These are phyloP conservation scores for Tetrao urogallus DNA, from an alignment of 2,113 vertebrate species.

Conservation along the genomic window DNA sequence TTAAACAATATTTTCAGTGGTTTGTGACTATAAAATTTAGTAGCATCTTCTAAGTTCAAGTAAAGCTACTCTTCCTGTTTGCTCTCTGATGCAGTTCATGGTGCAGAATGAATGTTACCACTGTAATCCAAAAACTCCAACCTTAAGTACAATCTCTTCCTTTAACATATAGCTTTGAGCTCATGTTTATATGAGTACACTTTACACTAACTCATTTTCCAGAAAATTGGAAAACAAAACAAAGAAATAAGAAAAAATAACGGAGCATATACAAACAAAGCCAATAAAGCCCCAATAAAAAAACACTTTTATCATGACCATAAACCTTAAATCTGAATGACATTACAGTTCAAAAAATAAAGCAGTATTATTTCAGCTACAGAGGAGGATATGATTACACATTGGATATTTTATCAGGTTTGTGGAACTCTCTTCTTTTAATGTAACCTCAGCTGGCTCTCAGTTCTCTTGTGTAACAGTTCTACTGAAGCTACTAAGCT, in stretches of 20 bases:
- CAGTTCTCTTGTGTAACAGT: conserved; percentile 22
- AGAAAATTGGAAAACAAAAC: background rate
- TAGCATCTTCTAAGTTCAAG: background rate
- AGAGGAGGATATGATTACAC: conserved; percentile 15
- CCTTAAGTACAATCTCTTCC: background rate
- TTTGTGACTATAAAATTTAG: background rate
- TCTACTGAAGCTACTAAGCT: conserved; percentile 23
- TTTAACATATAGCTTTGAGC: background rate
- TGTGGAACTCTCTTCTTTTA: background rate
- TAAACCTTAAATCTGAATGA: background rate
- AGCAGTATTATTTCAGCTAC: conserved; percentile 3
- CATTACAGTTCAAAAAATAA: background rate
- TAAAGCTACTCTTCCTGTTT: background rate
- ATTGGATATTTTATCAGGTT: conserved; percentile 9
- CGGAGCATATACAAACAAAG: background rate
- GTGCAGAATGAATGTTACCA: background rate
- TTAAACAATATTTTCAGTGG: background rate
- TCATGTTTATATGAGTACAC: background rate
- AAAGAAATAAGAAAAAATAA: background rate
- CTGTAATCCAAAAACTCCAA: background rate
- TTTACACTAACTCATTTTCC: background rate
- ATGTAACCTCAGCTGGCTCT: conserved; percentile 30
- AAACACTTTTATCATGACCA: background rate
- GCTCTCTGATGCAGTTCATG: background rate
- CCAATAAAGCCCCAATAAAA: background rate